Base-by-base conservation (phyloP, 2,888 invertebrate species). In the Elaeidobius kamerunicus region DNA sequence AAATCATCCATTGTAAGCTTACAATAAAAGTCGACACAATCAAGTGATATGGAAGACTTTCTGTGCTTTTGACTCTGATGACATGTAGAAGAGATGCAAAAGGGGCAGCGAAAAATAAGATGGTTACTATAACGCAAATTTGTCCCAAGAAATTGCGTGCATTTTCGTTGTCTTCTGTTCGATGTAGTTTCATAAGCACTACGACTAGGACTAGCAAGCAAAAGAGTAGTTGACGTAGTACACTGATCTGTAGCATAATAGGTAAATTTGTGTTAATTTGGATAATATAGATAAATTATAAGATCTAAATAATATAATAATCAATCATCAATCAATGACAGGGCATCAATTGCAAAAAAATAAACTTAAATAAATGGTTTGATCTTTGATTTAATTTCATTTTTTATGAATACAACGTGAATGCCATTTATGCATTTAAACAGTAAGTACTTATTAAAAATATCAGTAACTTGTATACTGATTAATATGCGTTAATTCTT, bases 31-130 rank as follows among this genome's bases (percentile, higher is more conserved):
- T 88, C 68, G 88, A 84, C 34, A 88, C 72, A 69, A 94, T 93
- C 66, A 95, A 78, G 3, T 91, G 88, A 69, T 92, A 88, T 19
- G 95, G 94, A 63, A 96, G 77, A 69, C 86, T 88, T 65, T 92
- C 91, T 0, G 91, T 85, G 69, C 82, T 90, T 71, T 85, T 87
- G 4, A 84, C 81, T 69, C 77, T 81, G 46, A 94, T 76, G 3
- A 96, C 93, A 75, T 92, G 85, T 27, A 88, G 75, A 61, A 92
- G 71, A 68, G 86, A 85, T 44, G 85, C 84, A 61, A 93, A 76
- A 3, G 92, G 93, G 9, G 92, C 85, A 16, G 87, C 89, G 68
- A 91, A 86, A 64, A 90, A 89, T 56, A 89, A 65, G 43, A 91
- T 79, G 1, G 91, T 90, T 40, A 91, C 76, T 18, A 80, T 69